phyloP scores from a whole-genome alignment of 2,113 vertebrate genomes.

The Megaleporinus macrocephalus region DNA sequence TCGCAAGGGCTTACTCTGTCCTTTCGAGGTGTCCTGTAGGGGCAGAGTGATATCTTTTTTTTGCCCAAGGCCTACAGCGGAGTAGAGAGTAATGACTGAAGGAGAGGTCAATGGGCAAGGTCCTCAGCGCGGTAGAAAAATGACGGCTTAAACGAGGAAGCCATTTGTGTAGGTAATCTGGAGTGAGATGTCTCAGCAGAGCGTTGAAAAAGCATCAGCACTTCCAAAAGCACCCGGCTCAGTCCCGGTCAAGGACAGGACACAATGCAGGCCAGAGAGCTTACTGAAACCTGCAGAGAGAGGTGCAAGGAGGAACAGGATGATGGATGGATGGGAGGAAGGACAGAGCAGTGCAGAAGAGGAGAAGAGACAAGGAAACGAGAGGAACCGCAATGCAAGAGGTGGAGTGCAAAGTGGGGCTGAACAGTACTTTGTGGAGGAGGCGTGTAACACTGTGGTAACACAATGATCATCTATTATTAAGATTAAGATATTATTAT shows the following conservation, averaged over 20 bases:
- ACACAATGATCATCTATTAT: too few species aligned
- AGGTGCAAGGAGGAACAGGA: background rate
- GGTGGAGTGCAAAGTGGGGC: background rate
- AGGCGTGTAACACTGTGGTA: too few species aligned
- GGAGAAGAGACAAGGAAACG: background rate
- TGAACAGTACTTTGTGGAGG: background rate
- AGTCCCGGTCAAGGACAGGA: constrained; percentile 34
- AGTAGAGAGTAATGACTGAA: constrained; percentile 7
- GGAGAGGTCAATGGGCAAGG: background rate
- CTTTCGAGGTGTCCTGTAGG: background rate
- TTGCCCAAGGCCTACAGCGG: background rate
- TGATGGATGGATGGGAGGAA: constrained; percentile 22
- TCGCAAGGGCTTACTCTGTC: background rate
- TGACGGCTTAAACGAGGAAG: constrained; percentile 24
- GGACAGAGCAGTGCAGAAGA: background rate
- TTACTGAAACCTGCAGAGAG: background rate
- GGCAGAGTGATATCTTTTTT: constrained; percentile 2
- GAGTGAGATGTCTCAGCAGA: constrained; percentile 23
- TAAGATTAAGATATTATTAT: too few species aligned
- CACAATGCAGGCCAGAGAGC: constrained; percentile 13
- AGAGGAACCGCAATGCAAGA: background rate
- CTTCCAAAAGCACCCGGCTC: constrained; percentile 13
- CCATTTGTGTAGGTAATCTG: constrained; percentile 29
- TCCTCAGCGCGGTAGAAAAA: background rate
- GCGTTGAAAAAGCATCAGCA: constrained; percentile 32